Evolutionary conservation across 2,888 invertebrate genomes (phyloP), one percentile per base, ranked within the genome.

Genomic region (Leucoptera coffeella): DNA sequence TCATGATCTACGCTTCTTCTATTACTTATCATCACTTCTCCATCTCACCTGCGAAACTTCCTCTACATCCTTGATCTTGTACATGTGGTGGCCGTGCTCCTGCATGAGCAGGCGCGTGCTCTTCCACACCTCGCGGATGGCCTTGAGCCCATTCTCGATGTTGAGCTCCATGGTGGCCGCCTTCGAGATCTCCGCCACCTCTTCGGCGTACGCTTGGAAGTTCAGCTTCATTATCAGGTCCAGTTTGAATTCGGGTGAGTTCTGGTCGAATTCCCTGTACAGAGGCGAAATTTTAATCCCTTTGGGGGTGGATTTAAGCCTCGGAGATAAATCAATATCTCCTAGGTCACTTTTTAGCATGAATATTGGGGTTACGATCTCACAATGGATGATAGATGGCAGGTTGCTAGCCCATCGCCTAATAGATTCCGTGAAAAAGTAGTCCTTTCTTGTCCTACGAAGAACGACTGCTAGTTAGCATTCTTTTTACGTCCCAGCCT

Each of bases 91-190:
- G 43, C 75, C 84, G 45, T 85, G 82, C 2, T 80, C 75, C 4
- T 67, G 56, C 72, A 90, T 82, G 44, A 86, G 85, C 34, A 87
- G 73, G 1, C 74, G 74, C 36, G 85, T 83, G 2, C 50, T 60
- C 30, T 76, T 72, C 91, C 92, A 92, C 9, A 78, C 71, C 22
- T 78, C 75, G 12, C 67, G 60, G 26, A 92, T 89, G 14, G 73
- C 73, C 47, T 78, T 78, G 12, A 92, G 54, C n/a, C 80, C 81
- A 47, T 79, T 78, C 60, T 92, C 92, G 40, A 93, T 90, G 38
- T 81, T 81, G 26, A 90, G 50, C 52, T 93, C 92, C 82, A 91
- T 90, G 2, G 87, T 86, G 8, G 92, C 91, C 3, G 89, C 83
- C 38, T 82, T 84, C 0, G 91, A 90, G 38, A 91, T 84, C 41